These are phyloP conservation scores for Actinia equina DNA, from an alignment of 64 coral and sea anemone species.

Conservation along the genomic window DNA sequence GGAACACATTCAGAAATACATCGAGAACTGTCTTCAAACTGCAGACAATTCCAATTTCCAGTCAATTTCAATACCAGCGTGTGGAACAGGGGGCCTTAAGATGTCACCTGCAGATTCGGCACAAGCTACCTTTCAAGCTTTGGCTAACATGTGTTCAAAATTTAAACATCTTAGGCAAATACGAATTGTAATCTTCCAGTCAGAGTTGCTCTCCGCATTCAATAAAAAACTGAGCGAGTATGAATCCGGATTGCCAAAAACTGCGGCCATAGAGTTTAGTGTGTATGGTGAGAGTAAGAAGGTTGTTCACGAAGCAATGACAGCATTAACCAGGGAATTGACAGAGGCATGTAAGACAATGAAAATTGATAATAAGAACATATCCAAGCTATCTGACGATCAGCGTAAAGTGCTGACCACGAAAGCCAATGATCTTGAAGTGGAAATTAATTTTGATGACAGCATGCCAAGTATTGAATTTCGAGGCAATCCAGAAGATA, in stretches of 20 bases:
- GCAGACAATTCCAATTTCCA: not conserved
- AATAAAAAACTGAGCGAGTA: not conserved
- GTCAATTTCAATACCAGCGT: constrained; percentile 29
- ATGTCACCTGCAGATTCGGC: constrained; percentile 3
- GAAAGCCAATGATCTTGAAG: constrained; percentile 7
- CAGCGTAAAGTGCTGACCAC: not conserved
- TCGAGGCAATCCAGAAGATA: constrained; percentile 4
- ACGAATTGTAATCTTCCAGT: constrained; percentile 7
- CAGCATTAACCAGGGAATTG: not conserved
- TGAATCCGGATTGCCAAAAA: not conserved
- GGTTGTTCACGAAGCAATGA: not conserved
- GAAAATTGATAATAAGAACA: not conserved
- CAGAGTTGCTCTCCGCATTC: not conserved
- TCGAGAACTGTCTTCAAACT: constrained; percentile 15
- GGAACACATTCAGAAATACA: not conserved
- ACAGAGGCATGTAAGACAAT: not conserved
- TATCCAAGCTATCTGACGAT: constrained; percentile 4
- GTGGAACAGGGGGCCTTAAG: constrained; percentile 26
- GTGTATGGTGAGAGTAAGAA: not conserved
- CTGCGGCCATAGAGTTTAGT: not conserved
- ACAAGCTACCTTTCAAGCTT: constrained; percentile 24
- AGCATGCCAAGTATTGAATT: not conserved
- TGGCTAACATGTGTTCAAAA: not conserved
- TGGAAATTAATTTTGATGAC: constrained; percentile 17
- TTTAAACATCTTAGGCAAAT: constrained; percentile 9